These are phyloP conservation scores for Anaspis maculata DNA, from an alignment of 2,888 invertebrate genomes.

Conservation along the genomic window DNA sequence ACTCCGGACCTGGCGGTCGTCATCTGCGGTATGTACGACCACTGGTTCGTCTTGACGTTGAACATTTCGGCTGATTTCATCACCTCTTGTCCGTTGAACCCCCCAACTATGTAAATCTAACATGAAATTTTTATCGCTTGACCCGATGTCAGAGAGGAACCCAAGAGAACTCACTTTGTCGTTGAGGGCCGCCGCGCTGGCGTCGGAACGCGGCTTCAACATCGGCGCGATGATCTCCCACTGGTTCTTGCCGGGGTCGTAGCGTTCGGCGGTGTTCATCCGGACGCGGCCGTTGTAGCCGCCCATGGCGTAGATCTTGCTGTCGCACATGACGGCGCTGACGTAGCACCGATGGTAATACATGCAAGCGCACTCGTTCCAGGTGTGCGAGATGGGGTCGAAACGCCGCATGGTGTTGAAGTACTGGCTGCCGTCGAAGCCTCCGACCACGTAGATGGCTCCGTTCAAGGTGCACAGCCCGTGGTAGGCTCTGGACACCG, in stretches of 20 bases:
- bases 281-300: constrained; percentile 73
- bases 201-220: constrained; percentile 69
- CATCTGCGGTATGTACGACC: constrained; percentile 67
- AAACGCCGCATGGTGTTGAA: constrained; percentile 74
- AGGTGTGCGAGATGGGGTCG: constrained; percentile 65
- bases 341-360: constrained; percentile 68
- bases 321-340: constrained; percentile 61
- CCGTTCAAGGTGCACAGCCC: constrained; percentile 64
- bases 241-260: constrained; percentile 65
- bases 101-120: constrained; percentile 68
- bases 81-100: constrained; percentile 72
- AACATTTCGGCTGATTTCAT: constrained; percentile 68
- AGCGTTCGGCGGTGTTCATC: constrained; percentile 70
- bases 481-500: constrained; percentile 68
- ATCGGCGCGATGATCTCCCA: constrained; percentile 73
- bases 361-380: constrained; percentile 74
- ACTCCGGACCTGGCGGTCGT: constrained; percentile 67
- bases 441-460: constrained; percentile 72
- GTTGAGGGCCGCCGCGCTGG: constrained; percentile 61
- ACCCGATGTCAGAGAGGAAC: neutral
- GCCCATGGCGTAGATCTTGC: constrained; percentile 72
- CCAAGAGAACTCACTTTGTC: constrained; percentile 48
- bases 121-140: neutral
- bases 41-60: constrained; percentile 59
- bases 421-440: constrained; percentile 71